Evolutionary conservation across 2,113 vertebrate genomes (phyloP).

Genomic region (Passer montanus): DNA sequence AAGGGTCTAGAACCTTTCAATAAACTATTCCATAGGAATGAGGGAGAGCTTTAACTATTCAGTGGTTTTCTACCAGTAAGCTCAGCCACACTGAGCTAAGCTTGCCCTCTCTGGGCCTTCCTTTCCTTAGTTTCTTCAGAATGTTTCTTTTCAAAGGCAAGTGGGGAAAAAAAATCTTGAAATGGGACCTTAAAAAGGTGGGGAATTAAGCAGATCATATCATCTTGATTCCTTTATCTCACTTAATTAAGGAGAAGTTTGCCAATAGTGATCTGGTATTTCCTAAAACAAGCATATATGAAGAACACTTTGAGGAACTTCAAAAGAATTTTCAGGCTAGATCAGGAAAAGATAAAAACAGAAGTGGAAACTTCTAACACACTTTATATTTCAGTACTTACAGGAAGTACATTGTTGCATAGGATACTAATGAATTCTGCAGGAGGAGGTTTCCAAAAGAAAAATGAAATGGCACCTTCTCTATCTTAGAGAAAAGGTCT

Average conservation of each 20-base stretch:
- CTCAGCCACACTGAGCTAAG: neutral
- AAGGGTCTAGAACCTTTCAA: neutral
- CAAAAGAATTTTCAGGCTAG: constrained; percentile 57
- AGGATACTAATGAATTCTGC: constrained; percentile 22
- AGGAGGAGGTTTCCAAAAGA: constrained; percentile 7
- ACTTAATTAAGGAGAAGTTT: constrained; percentile 47
- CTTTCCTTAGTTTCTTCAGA: neutral
- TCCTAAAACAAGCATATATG: constrained; percentile 23
- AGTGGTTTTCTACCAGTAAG: neutral
- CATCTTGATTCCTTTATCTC: constrained; percentile 24
- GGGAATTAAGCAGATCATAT: neutral
- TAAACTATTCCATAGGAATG: neutral
- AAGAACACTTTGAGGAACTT: constrained; percentile 54
- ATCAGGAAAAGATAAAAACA: constrained; percentile 68
- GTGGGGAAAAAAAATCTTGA: neutral
- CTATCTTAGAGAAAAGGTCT: neutral
- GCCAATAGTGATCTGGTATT: constrained; percentile 27
- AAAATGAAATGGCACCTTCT: neutral
- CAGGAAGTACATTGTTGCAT: constrained; percentile 52
- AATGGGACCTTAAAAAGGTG: constrained; percentile 6
- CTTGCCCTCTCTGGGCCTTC: neutral
- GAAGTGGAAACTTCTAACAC: constrained; percentile 51
- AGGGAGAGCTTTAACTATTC: neutral
- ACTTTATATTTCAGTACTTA: constrained; percentile 39
- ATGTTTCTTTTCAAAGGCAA: neutral